Evolutionary conservation across 2,113 vertebrate species (phyloP), one percentile per base, ranked within the genome.

Genomic region (Lepus americanus): DNA sequence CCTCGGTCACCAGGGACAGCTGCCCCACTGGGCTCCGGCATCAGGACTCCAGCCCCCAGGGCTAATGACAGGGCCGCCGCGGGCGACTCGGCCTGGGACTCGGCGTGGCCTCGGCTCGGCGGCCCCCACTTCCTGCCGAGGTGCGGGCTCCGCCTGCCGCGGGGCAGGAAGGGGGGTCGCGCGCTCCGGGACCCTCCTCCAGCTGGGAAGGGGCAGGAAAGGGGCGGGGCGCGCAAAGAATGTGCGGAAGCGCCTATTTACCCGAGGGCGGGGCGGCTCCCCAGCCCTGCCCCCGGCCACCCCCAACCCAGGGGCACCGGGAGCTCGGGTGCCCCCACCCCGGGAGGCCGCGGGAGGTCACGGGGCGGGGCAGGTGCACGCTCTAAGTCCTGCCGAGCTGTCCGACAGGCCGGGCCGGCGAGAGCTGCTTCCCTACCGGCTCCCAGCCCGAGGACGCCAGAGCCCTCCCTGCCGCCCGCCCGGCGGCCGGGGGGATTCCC

Each of bases 201-300:
- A 25, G 85, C 92, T 85, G 92, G 84, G 95, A 97, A 96, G 88
- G 85, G 82, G 96, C 97, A 94, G 95, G 95, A 96, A 97, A 96
- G 96, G 82, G 97, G 96, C 89, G 97, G 97, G 78, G 84, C 93
- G 82, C 89, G 31, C 36, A 77, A 96, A 97, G 93, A 97, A 96
- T 95, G 97, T 95, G 89, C 97, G 97, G 97, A 97, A 97, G 96
- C 90, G 96, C 70, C 92, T 96, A 96, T 97, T 96, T 96, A 96
- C 96, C 87, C 92, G 53, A 74, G 95, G 95, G 97, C 96, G 97
- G 96, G 95, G 96, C 92, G 36, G 92, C 82, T 92, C 82, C 87
- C 73, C 88, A 95, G 94, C 88, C 95, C 84, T n/a, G 88, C 87
- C 96, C 94, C 92, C 14, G 85, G 7, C 29, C 22, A 51, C n/a